Evolutionary conservation across 2,113 vertebrate species (phyloP), one percentile per base, ranked within the genome.

Genomic region (Potamarius usumacintae): DNA sequence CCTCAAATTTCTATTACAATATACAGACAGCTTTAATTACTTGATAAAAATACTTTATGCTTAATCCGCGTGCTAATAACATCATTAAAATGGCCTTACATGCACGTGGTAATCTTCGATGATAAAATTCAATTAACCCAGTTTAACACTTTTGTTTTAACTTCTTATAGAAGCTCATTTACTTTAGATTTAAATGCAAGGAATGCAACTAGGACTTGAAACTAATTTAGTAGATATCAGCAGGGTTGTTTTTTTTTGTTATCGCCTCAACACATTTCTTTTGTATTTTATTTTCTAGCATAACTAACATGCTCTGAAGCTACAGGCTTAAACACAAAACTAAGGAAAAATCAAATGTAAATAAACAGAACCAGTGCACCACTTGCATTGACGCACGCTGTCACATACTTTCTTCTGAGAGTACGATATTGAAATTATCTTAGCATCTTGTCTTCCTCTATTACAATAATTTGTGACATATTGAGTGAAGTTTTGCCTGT

Each of bases 111-210:
- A 95, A 95, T 95, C 94, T 94, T 94, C 94, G 91, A 92, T 93
- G 93, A 94, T 94, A 93, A 92, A 93, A 95, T 96, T 95, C 93
- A 95, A 94, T 96, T 96, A 96, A 95, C 94, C 92, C 80, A 87
- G 93, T 94, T 94, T 94, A 94, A 92, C 93, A 95, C 93, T 93
- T 87, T 95, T 94, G 93, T 95, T 95, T 95, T 92, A 95, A 94
- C 94, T 94, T 94, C 88, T 90, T 89, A 82, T 90, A 90, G 76
- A 90, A 92, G 94, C 91, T 94, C 92, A 94, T 95, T 94, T 94
- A 90, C 92, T 94, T 93, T 92, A 93, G 93, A 94, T 90, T 94
- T 93, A 85, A 88, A 90, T 92, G 92, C 91, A 88, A 78, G 91
- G 88, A 92, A 84, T 89, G 84, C 93, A 94, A 95, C 93, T 94